These are phyloP conservation scores for Eubasilissa regina DNA, from an alignment of 1,140 invertebrate species.

Conservation along the genomic window DNA sequence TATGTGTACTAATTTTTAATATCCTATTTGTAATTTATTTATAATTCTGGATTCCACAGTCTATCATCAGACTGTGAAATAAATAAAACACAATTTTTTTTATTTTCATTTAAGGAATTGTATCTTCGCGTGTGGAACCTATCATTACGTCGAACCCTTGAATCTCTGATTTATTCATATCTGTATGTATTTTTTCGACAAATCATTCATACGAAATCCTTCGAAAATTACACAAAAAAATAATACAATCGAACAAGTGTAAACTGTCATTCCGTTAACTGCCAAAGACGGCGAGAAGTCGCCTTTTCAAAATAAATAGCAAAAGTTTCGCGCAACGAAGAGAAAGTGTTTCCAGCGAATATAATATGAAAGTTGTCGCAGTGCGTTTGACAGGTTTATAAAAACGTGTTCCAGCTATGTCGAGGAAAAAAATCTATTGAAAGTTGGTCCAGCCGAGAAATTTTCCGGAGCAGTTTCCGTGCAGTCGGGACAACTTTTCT, in stretches of 20 bases:
- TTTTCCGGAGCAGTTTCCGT: not conserved
- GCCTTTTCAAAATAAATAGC: conserved; percentile 33
- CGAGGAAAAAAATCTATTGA: conserved; percentile 7
- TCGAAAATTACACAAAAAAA: not conserved
- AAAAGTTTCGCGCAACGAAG: conserved; percentile 4
- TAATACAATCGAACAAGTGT: not conserved
- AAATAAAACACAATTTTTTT: too few species aligned
- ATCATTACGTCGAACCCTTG: too few species aligned
- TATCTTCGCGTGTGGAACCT: too few species aligned
- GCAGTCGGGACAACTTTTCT: not conserved
- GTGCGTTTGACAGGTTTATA: conserved; percentile 33
- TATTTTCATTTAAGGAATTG: too few species aligned
- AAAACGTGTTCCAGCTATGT: not conserved
- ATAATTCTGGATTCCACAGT: too few species aligned
- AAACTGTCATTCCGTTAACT: conserved; percentile 29
- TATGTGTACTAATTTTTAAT: too few species aligned
- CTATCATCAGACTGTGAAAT: too few species aligned
- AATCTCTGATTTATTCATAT: too few species aligned
- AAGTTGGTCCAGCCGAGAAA: not conserved
- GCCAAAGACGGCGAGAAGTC: conserved; percentile 5
- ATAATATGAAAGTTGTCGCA: conserved; percentile 30
- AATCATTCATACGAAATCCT: not conserved
- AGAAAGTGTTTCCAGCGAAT: not conserved
- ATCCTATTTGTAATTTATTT: too few species aligned
- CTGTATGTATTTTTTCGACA: too few species aligned